Evolutionary conservation across 64 coral and sea anemone species (phyloP).

Genomic region (Actinia tenebrosa): DNA sequence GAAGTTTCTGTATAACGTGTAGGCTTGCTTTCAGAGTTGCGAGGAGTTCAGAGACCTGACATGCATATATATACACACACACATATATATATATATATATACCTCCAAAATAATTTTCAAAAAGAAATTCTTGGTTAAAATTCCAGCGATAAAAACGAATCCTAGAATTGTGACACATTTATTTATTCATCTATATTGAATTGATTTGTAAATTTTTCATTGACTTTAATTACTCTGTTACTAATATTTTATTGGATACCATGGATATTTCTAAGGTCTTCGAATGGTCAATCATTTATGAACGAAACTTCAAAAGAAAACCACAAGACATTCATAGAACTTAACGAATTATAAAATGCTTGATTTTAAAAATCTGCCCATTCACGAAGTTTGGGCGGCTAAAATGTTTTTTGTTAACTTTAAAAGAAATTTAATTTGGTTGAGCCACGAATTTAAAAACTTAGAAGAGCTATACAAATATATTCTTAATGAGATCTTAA

Average conservation of each 20-base stretch:
- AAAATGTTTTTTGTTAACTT: neutral
- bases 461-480: neutral
- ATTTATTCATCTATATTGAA: neutral
- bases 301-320: too few species aligned
- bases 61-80: too few species aligned
- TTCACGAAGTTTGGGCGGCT: neutral
- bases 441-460: neutral
- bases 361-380: too few species aligned
- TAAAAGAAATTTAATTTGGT: neutral
- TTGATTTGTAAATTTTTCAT: neutral
- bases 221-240: neutral
- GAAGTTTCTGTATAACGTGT: neutral
- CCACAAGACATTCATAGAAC: too few species aligned
- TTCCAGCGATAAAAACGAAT: neutral
- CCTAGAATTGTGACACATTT: neutral
- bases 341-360: too few species aligned
- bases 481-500: neutral
- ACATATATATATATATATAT: neutral
- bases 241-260: neutral
- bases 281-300: neutral
- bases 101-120: neutral
- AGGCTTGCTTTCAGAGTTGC: neutral
- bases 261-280: neutral
- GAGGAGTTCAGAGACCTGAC: neutral
- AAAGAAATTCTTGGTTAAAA: neutral